Percentiles rank a stretch among this genome's conserved stretches.
phyloP scores from a whole-genome alignment of 1,140 invertebrate genomes.

The Campoletis sonorensis region DNA sequence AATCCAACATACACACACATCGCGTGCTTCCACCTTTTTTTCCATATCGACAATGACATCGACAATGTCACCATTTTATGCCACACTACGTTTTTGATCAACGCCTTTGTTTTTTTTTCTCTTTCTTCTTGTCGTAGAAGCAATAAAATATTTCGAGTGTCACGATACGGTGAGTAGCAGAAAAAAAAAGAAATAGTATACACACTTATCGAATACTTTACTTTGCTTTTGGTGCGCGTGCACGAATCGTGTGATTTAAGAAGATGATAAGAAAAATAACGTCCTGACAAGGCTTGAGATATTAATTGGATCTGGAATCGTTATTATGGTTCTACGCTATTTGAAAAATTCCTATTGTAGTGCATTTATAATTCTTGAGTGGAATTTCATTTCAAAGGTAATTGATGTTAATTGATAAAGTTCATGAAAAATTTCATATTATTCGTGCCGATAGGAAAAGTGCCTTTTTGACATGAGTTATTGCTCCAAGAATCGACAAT shows the following conservation, averaged over 20 bases:
- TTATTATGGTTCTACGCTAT: constrained; percentile 6
- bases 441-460: too few species aligned
- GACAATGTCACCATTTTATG: constrained; percentile 38
- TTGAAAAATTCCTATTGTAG: constrained; percentile 15
- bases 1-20: constrained; percentile 20
- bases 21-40: neutral
- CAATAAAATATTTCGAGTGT: constrained; percentile 30
- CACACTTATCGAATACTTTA: constrained; percentile 18
- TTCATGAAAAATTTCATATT: too few species aligned
- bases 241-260: constrained; percentile 11
- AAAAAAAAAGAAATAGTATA: constrained; percentile 14
- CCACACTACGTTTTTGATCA: constrained; percentile 19
- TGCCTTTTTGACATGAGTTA: too few species aligned
- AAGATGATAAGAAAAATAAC: constrained; percentile 11
- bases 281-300: constrained; percentile 3
- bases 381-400: too few species aligned
- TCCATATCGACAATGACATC: constrained; percentile 25
- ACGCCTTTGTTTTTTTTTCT: constrained; percentile 21
- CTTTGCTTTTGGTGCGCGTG: constrained; percentile 1
- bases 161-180: neutral
- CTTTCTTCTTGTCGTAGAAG: neutral
- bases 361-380: too few species aligned
- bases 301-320: constrained; percentile 23
- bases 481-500: too few species aligned
- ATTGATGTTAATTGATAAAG: too few species aligned